These are phyloP conservation scores for Pasiphila rectangulata DNA, from an alignment of 2,888 invertebrate species.

Conservation along the genomic window DNA sequence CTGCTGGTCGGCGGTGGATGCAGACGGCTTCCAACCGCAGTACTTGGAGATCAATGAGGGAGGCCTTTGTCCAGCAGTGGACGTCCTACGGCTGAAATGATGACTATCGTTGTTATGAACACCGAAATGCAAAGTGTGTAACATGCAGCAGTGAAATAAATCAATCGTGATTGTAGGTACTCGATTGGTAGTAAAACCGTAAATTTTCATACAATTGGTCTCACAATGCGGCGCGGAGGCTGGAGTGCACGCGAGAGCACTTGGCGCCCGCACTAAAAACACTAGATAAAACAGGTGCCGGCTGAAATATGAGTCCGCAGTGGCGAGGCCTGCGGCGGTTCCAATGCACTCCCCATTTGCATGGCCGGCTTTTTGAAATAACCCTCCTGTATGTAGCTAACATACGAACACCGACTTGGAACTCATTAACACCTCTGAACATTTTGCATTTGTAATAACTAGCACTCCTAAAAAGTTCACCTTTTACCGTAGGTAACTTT, in stretches of 20 bases:
- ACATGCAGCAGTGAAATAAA: neutral
- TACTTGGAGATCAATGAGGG: too few species aligned
- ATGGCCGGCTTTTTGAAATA: slow-evolving; percentile 4
- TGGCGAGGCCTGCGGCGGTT: slow-evolving; percentile 50
- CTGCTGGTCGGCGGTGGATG: too few species aligned
- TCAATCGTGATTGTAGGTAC: neutral
- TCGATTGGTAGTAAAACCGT: slow-evolving; percentile 1
- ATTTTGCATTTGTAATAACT: too few species aligned
- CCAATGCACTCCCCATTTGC: slow-evolving; percentile 22
- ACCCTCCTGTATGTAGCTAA: neutral
- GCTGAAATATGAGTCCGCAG: slow-evolving; percentile 69
- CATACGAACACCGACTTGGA: too few species aligned
- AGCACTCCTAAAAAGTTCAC: too few species aligned
- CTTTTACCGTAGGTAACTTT: too few species aligned
- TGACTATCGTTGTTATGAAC: neutral
- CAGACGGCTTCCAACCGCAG: too few species aligned
- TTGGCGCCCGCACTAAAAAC: slow-evolving; percentile 61
- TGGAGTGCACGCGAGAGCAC: slow-evolving; percentile 35
- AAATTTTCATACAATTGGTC: slow-evolving; percentile 33
- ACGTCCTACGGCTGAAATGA: too few species aligned
- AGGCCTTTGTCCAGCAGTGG: too few species aligned
- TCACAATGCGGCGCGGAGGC: slow-evolving; percentile 17
- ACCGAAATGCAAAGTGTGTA: too few species aligned
- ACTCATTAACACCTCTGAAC: too few species aligned
- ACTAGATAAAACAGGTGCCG: slow-evolving; percentile 70